Percentiles rank a stretch among this genome's conserved stretches.
phyloP scores from a whole-genome alignment of 2,797 vertebrate species.

The Garrulus glandarius region DNA sequence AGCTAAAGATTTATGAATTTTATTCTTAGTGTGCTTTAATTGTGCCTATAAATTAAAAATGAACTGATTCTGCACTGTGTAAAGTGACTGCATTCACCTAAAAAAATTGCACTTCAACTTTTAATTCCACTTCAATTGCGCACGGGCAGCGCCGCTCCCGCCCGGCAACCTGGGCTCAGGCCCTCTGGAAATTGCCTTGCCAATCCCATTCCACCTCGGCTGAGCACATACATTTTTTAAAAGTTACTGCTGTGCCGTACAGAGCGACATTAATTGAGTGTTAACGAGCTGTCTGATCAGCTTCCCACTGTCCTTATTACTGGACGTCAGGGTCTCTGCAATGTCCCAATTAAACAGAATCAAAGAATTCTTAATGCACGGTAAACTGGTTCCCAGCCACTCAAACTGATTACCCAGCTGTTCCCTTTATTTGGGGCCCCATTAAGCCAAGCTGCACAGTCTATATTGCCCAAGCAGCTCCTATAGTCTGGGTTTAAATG shows the following conservation, averaged over 20 bases:
- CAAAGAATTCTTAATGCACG: conserved; percentile 47
- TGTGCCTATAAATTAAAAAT: conserved; percentile 75
- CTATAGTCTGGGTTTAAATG: not conserved
- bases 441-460: not conserved
- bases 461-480: not conserved
- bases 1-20: conserved; percentile 40
- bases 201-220: conserved; percentile 53
- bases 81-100: conserved; percentile 58
- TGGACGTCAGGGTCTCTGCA: conserved; percentile 56
- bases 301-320: conserved; percentile 69
- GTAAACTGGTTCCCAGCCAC: conserved; percentile 57
- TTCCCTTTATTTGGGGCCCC: not conserved
- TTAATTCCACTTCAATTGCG: conserved; percentile 59
- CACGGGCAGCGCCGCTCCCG: not conserved
- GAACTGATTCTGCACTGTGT: conserved; percentile 39
- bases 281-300: conserved; percentile 77
- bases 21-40: conserved; percentile 62
- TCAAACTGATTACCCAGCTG: conserved; percentile 57
- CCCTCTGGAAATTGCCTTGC: conserved; percentile 53
- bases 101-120: conserved; percentile 22
- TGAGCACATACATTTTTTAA: conserved; percentile 66
- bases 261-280: conserved; percentile 76
- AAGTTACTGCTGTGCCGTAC: conserved; percentile 66
- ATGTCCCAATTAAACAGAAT: conserved; percentile 61
- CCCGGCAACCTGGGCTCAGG: conserved; percentile 3